Percentiles rank a stretch among this genome's conserved stretches.
Evolutionary conservation across 2,797 vertebrate genomes (phyloP).

Genomic region (Hydrocynus forskahlii): DNA sequence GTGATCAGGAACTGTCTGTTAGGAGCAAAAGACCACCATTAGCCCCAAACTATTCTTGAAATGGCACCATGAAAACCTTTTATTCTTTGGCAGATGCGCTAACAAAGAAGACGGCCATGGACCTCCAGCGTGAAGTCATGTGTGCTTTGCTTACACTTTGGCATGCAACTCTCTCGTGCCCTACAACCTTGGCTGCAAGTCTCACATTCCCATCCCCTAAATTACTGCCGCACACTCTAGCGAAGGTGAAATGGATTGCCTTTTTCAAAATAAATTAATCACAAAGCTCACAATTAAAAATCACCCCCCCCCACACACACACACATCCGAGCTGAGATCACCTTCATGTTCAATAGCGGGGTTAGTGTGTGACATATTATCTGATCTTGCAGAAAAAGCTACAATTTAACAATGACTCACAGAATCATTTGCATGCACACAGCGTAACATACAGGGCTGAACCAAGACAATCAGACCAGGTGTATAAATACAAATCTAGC

Average conservation of each 20-base stretch:
- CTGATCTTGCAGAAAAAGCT: not conserved
- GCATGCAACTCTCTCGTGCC: not conserved
- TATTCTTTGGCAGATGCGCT: not conserved
- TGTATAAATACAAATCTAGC: too few relatives aligned
- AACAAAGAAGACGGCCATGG: not conserved
- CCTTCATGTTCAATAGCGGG: not conserved
- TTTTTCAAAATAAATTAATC: slow-evolving; percentile 24
- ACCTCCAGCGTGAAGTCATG: not conserved
- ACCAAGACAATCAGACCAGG: too few relatives aligned
- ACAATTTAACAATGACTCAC: not conserved
- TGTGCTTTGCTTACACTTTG: not conserved
- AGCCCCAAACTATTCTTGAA: not conserved
- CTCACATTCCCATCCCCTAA: not conserved
- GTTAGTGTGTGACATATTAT: not conserved
- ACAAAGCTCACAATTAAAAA: slow-evolving; percentile 14
- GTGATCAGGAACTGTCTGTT: slow-evolving; percentile 9
- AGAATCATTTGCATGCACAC: not conserved
- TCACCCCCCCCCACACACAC: not conserved
- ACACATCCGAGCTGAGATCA: not conserved
- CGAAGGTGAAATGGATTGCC: slow-evolving; percentile 35
- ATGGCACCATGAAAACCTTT: not conserved
- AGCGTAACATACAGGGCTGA: too few relatives aligned
- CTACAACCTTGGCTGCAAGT: slow-evolving; percentile 28
- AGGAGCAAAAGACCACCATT: not conserved
- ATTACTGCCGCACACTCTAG: not conserved